These are phyloP conservation scores for Pholis gunnellus DNA, from an alignment of 2,113 vertebrate genomes.

Conservation along the genomic window DNA sequence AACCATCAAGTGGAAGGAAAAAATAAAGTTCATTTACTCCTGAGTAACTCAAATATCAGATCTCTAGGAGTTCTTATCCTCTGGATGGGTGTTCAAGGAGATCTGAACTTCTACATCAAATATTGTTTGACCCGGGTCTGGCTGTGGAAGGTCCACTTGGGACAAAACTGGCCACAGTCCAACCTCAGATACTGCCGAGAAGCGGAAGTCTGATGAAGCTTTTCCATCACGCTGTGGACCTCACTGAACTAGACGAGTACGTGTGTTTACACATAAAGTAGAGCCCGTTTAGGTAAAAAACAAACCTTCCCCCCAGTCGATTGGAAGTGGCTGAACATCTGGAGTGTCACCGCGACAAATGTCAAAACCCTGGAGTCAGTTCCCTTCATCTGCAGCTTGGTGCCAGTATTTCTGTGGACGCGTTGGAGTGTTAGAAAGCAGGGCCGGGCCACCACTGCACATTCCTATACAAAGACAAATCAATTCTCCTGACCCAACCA, in stretches of 20 bases:
- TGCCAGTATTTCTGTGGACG: not conserved
- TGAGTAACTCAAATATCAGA: not conserved
- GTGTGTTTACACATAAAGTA: slow-evolving; percentile 1
- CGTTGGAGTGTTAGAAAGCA: slow-evolving; percentile 40
- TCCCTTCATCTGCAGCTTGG: slow-evolving; percentile 6
- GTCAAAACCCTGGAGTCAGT: not conserved
- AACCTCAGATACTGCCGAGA: slow-evolving; percentile 15
- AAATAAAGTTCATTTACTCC: not conserved
- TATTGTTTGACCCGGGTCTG: not conserved
- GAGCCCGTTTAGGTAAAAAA: not conserved
- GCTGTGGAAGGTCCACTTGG: not conserved
- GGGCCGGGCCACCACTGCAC: not conserved
- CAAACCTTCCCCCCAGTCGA: slow-evolving; percentile 1
- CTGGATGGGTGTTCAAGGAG: not conserved
- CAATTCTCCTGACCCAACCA: not conserved
- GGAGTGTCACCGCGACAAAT: not conserved
- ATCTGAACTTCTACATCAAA: not conserved
- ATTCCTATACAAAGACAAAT: not conserved
- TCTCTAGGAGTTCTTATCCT: not conserved
- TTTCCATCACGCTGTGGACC: not conserved
- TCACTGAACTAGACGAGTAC: not conserved
- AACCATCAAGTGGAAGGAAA: not conserved
- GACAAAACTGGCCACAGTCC: not conserved
- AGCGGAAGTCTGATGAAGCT: not conserved
- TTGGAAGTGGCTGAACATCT: slow-evolving; percentile 8